These are phyloP conservation scores for Leptopterna dolabrata DNA, from an alignment of 2,888 invertebrate species.

Conservation along the genomic window DNA sequence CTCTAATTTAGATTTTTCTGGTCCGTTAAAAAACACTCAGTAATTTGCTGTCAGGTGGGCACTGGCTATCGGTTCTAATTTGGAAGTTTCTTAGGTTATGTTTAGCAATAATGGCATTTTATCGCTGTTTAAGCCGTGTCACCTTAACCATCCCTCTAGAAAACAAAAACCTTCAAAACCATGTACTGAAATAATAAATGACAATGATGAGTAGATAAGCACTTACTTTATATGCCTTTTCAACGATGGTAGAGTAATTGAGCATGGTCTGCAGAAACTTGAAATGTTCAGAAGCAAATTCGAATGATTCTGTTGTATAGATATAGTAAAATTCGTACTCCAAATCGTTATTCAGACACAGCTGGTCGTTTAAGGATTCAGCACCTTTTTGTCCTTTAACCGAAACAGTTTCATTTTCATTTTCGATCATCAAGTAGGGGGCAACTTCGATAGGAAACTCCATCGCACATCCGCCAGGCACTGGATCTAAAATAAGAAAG, in stretches of 20 bases:
- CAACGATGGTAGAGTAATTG: neutral
- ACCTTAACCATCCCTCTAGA: too few relatives aligned
- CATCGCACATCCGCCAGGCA: conserved; percentile 27
- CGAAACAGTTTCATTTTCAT: neutral
- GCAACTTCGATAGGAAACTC: neutral
- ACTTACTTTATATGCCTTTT: neutral
- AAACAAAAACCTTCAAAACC: too few relatives aligned
- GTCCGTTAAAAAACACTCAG: too few relatives aligned
- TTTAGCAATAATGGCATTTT: too few relatives aligned
- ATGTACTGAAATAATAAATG: too few relatives aligned
- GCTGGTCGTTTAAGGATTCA: neutral
- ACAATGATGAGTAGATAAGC: too few relatives aligned
- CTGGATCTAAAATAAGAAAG: neutral
- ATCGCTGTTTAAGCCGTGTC: too few relatives aligned
- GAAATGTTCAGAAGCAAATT: neutral
- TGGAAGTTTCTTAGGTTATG: too few relatives aligned
- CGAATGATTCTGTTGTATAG: neutral
- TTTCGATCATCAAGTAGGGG: neutral
- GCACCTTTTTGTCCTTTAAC: conserved; percentile 15
- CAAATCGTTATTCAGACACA: neutral
- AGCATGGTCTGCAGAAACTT: neutral
- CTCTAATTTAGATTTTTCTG: too few relatives aligned
- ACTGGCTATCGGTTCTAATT: too few relatives aligned
- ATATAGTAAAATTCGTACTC: conserved; percentile 12
- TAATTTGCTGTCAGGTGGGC: too few relatives aligned